Conservation (phyloP, 64 coral and sea anemone genomes). For the Actinia tenebrosa region DNA sequence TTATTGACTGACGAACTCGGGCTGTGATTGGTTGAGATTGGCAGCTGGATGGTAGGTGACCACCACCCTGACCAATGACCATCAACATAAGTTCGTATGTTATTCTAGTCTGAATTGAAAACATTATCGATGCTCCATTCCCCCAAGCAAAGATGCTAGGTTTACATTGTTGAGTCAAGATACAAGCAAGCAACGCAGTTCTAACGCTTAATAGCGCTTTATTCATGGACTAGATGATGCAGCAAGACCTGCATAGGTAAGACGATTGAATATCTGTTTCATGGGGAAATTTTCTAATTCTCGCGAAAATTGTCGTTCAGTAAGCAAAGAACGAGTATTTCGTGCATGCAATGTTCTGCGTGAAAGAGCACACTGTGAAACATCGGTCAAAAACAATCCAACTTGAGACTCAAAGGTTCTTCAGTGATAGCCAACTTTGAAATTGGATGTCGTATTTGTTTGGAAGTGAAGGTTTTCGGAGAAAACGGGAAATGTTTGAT, state of each 20-base stretch:
- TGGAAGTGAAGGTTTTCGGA: not conserved
- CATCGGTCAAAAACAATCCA: not conserved
- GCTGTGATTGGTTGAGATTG: not conserved
- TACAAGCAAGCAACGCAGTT: not conserved
- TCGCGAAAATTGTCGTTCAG: not conserved
- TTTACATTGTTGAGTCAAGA: not conserved
- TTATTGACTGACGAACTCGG: not conserved
- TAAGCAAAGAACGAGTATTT: not conserved
- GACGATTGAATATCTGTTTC: not conserved
- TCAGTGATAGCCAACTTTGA: not conserved
- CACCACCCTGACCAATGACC: not conserved
- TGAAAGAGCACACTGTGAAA: not conserved
- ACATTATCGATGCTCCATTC: not conserved
- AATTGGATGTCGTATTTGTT: not conserved
- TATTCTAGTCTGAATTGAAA: not conserved
- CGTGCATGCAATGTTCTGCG: not conserved
- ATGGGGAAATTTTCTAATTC: not conserved
- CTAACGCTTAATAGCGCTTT: not conserved
- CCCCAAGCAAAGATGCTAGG: not conserved
- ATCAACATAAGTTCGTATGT: not conserved
- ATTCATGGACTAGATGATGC: slow-evolving; percentile 13
- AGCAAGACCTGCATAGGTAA: not conserved
- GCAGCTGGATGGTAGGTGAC: slow-evolving; percentile 16
- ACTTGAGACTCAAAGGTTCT: not conserved
- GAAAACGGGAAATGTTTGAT: not conserved